Conservation (phyloP, 1,140 invertebrate genomes). For the Meloidogyne hapla region DNA sequence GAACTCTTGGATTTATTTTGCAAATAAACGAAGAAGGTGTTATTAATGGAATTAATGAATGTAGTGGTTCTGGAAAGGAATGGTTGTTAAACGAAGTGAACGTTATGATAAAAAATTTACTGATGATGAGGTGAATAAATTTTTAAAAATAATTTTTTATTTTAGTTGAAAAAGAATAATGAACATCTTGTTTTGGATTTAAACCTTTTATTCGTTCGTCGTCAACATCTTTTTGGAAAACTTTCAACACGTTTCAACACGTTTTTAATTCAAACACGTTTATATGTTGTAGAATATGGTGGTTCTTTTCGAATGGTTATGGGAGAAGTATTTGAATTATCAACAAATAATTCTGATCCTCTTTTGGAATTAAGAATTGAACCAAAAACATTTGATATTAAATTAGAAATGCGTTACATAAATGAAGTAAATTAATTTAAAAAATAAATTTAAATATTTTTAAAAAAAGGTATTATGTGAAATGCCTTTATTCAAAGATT, state of each 20-base stretch:
- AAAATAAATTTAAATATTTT: not conserved
- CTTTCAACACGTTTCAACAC: too few relatives aligned
- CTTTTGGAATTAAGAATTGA: not conserved
- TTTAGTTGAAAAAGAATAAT: not conserved
- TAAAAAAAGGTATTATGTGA: not conserved
- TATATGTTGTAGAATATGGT: not conserved
- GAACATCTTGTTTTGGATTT: not conserved
- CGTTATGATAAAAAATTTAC: not conserved
- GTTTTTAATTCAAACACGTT: slow-evolving; percentile 1
- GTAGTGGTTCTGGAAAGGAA: not conserved
- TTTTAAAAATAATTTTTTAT: too few relatives aligned
- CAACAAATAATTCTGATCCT: not conserved
- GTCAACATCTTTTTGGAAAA: not conserved
- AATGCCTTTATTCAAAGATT: not conserved
- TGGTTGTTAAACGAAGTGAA: not conserved
- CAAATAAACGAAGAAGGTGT: slow-evolving; percentile 5
- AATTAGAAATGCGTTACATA: slow-evolving; percentile 1
- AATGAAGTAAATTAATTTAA: not conserved
- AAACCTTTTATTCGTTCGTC: not conserved
- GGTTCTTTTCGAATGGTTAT: not conserved
- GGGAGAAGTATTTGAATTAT: not conserved
- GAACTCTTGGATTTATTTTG: not conserved
- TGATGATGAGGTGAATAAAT: not conserved
- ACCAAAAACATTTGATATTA: not conserved
- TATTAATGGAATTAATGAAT: not conserved